phyloP scores from a whole-genome alignment of 2,797 vertebrate genomes.

The Eulemur mongoz region DNA sequence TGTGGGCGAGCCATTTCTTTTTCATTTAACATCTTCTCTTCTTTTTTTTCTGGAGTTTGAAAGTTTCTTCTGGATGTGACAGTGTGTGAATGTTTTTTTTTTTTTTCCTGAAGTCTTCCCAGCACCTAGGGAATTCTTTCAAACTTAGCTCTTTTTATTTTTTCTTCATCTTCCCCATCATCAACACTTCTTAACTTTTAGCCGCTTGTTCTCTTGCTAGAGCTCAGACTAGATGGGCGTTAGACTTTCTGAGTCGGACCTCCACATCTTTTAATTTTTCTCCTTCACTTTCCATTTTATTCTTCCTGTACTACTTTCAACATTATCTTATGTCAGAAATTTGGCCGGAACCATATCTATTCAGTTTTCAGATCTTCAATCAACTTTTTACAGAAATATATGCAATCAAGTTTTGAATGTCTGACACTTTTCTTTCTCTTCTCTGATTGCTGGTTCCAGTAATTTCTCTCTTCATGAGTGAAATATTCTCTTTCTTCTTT shows the following conservation, averaged over 20 bases:
- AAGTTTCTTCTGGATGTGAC: not conserved
- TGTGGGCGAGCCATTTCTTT: not conserved
- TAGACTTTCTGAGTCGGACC: not conserved
- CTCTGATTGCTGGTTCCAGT: not conserved
- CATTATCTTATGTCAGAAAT: not conserved
- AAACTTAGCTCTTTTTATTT: not conserved
- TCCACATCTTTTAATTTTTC: not conserved
- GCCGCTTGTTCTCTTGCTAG: not conserved
- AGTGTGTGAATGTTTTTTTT: not conserved
- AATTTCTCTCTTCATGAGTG: not conserved
- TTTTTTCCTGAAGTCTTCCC: not conserved
- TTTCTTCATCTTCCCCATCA: not conserved
- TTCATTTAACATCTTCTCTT: not conserved
- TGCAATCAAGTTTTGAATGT: not conserved
- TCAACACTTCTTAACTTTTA: too few relatives aligned
- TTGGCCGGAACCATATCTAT: not conserved
- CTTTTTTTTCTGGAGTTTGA: not conserved
- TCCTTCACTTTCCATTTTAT: not conserved
- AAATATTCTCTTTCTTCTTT: not conserved
- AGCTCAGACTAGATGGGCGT: not conserved
- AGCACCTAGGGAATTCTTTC: not conserved
- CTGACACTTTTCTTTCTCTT: not conserved
- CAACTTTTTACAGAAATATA: not conserved
- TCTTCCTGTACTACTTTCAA: not conserved
- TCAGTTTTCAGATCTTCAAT: not conserved